Evolutionary conservation across 2,888 invertebrate genomes (phyloP).

Genomic region (Busseola fusca): DNA sequence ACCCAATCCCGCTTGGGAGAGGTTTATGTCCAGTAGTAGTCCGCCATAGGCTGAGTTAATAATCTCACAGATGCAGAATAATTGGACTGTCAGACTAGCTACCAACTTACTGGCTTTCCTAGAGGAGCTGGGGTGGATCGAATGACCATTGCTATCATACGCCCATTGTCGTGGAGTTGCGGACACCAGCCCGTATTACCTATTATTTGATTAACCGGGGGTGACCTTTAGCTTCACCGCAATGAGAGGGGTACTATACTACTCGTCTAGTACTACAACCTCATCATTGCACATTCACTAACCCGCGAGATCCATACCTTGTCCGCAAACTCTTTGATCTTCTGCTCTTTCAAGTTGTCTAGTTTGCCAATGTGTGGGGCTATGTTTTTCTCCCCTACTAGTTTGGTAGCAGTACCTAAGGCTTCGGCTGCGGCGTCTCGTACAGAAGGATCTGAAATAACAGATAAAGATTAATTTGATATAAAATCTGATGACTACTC

Average conservation of each 20-base stretch:
- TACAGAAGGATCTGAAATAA: constrained; percentile 93
- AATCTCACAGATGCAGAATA: too few relatives aligned
- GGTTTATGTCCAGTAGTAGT: neutral
- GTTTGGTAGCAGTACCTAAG: constrained; percentile 97
- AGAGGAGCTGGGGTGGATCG: too few relatives aligned
- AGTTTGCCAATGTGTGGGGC: constrained; percentile 95
- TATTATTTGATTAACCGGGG: neutral
- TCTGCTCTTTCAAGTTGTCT: constrained; percentile 96
- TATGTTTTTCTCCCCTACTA: constrained; percentile 97
- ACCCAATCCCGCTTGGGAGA: neutral
- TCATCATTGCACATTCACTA: constrained; percentile 47
- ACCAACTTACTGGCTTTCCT: neutral
- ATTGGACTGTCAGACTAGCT: neutral
- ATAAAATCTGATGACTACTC: neutral
- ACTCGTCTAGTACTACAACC: constrained; percentile 39
- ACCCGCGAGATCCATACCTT: constrained; percentile 85
- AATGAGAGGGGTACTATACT: constrained; percentile 44
- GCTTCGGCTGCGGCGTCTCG: constrained; percentile 98
- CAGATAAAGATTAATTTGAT: neutral
- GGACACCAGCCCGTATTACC: too few relatives aligned
- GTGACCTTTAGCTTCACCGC: constrained; percentile 2
- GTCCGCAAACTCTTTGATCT: constrained; percentile 97
- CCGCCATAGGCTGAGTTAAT: neutral
- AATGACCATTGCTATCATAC: too few relatives aligned
- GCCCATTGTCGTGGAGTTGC: too few relatives aligned